Percentiles rank a stretch among this genome's conserved stretches.
Conservation (phyloP, 2,888 invertebrate species). For the Fragum sueziense region DNA sequence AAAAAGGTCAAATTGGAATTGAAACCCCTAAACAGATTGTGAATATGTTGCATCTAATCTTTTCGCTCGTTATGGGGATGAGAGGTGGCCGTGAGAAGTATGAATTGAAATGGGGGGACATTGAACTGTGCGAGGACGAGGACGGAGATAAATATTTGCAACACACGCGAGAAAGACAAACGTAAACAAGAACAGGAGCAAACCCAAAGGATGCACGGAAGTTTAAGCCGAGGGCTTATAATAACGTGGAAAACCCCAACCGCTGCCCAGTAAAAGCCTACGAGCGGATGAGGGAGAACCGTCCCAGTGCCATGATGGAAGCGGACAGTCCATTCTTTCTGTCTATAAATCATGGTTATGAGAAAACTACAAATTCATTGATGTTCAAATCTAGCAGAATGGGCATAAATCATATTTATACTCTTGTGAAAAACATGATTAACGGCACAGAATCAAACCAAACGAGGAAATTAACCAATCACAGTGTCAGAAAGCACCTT, state of each 20-base stretch:
- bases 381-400: constrained; percentile 20
- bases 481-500: too few relatives aligned
- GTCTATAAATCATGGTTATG: not conserved
- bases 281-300: not conserved
- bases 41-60: constrained; percentile 11
- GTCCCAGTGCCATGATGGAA: not conserved
- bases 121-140: constrained; percentile 13
- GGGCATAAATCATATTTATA: constrained; percentile 31
- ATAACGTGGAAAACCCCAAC: constrained; percentile 6
- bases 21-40: not conserved
- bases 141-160: constrained; percentile 20
- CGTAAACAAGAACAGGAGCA: constrained; percentile 16
- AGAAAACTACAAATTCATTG: not conserved
- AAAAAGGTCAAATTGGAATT: constrained; percentile 1
- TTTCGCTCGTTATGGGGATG: constrained; percentile 29
- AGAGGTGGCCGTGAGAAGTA: constrained; percentile 23
- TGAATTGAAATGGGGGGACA: constrained; percentile 26
- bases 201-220: constrained; percentile 14
- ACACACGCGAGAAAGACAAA: constrained; percentile 28
- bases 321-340: constrained; percentile 27
- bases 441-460: too few relatives aligned
- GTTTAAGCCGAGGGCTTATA: constrained; percentile 24
- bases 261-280: constrained; percentile 18
- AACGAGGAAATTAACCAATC: too few relatives aligned
- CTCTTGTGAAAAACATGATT: constrained; percentile 10